A percentile compares a stretch with the other conserved stretches of the same genome.
These are phyloP conservation scores for Pheosia tremula DNA, from an alignment of 2,888 invertebrate genomes.

Conservation along the genomic window DNA sequence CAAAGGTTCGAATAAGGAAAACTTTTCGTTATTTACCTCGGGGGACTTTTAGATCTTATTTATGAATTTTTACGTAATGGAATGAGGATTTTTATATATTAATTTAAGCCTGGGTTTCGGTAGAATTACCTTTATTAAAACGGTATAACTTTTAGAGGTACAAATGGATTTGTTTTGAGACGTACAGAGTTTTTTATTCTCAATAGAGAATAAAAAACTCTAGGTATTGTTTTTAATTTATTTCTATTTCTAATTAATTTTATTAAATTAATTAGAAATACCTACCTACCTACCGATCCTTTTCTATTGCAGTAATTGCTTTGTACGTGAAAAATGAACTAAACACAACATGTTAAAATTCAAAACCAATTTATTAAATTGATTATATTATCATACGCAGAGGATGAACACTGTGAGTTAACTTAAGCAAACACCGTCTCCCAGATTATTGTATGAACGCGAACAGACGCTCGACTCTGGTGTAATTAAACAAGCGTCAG, in stretches of 20 bases:
- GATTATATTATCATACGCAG: too few species aligned
- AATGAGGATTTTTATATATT: neutral
- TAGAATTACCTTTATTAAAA: neutral
- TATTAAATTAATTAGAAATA: too few species aligned
- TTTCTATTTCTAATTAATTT: too few species aligned
- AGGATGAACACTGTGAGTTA: neutral
- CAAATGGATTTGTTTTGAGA: too few species aligned
- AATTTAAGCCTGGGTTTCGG: neutral
- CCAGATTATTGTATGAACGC: constrained; percentile 9
- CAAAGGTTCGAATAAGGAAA: neutral
- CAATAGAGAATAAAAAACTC: too few species aligned
- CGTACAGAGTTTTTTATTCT: too few species aligned
- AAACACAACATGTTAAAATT: neutral
- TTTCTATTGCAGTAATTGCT: too few species aligned
- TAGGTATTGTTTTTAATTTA: too few species aligned
- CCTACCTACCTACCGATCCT: too few species aligned
- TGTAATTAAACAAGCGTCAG: constrained; percentile 24
- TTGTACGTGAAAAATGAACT: neutral
- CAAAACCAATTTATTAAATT: too few species aligned
- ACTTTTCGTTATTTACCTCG: neutral
- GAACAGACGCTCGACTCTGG: constrained; percentile 32
- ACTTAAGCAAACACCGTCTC: neutral
- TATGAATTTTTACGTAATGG: constrained; percentile 4
- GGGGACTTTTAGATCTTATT: neutral
- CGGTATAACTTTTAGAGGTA: neutral